Evolutionary conservation across 2,797 vertebrate genomes (phyloP).

Genomic region (Aeoliscus strigatus): DNA sequence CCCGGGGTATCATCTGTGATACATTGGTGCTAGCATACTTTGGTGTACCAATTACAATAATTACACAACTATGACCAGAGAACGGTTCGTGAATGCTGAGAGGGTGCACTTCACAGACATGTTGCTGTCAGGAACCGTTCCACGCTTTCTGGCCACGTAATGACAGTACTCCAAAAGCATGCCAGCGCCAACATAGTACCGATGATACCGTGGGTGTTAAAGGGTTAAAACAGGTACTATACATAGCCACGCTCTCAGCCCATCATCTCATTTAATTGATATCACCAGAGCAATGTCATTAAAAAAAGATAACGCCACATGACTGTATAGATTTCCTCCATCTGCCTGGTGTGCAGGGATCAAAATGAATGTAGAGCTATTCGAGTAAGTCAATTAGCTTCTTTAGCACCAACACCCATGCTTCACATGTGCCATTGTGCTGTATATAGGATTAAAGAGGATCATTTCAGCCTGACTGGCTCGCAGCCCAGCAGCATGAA

Average conservation of each 20-base stretch:
- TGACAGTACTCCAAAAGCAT: no score
- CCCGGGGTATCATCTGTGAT: no score
- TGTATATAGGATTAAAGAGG: slow-evolving; percentile 58
- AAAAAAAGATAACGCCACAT: slow-evolving; percentile 43
- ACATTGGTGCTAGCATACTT: no score
- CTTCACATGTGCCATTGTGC: slow-evolving; percentile 59
- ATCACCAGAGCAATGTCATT: slow-evolving; percentile 60
- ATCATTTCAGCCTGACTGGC: slow-evolving; percentile 67
- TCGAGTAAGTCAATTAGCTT: slow-evolving; percentile 62
- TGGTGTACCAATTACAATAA: no score
- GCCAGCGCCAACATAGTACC: no score
- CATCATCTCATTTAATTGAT: slow-evolving; percentile 55
- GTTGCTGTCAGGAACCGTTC: no score
- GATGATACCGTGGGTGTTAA: no score
- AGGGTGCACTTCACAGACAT: no score
- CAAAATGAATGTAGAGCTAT: slow-evolving; percentile 61
- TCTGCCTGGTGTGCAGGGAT: slow-evolving; percentile 42
- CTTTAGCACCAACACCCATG: slow-evolving; percentile 53
- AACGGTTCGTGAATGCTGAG: no score
- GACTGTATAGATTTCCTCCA: slow-evolving; percentile 44
- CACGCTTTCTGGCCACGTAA: no score
- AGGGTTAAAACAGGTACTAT: slow-evolving; percentile 64
- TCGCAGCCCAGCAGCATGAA: slow-evolving; percentile 43
- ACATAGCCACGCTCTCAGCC: slow-evolving; percentile 51
- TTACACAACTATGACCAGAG: no score